Base-by-base conservation (phyloP, 2,888 invertebrate species). In the Phytoseiulus persimilis region DNA sequence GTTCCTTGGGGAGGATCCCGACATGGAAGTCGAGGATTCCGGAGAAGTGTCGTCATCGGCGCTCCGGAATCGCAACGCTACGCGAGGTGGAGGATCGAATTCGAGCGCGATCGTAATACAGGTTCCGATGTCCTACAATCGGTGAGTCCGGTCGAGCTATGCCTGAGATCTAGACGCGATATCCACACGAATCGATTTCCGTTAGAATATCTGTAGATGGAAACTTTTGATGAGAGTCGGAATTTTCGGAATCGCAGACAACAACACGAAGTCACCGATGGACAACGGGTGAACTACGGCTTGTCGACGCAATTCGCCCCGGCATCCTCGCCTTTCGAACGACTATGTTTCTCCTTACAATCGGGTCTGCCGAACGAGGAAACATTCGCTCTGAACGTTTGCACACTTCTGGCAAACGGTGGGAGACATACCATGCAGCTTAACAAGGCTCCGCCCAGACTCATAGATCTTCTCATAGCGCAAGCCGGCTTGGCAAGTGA, bases 291-390 rank as follows among this genome's bases (percentile, higher is more conserved):
- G 18, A 87, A 87, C 33, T 87, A 87, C 18, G 95, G 95, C 91
- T 93, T 96, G 91, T 95, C 95, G 23, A 94, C 94, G 32, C 94
- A 95, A 91, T 92, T 87, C 87, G 87, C 87, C 31, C 87, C 87
- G 87, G 39, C 87, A 23, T 33, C 33, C n/a, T 87, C 87, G 18
- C 87, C 87, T 2, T 87, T 87, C 39, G 87, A 96, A 91, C 95
- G 97, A 90, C 94, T 99, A 90, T 95, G 96, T n/a, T 94, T 98
- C 90, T 97, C 98, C 0, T 94, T 99, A 83, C 94, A 97, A 90
- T 97, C 97, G n/a, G 98, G 99, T 0, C 94, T 99, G 92, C 98
- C 99, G 9, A 99, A 99, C 93, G 99, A 99, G 93, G 97, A 98
- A 93, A 99, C 99, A 93, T 98, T 99, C 93, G 98, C 98, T 39